Conservation (phyloP, 2,888 invertebrate species). For the Rhamnusium bicolor region DNA sequence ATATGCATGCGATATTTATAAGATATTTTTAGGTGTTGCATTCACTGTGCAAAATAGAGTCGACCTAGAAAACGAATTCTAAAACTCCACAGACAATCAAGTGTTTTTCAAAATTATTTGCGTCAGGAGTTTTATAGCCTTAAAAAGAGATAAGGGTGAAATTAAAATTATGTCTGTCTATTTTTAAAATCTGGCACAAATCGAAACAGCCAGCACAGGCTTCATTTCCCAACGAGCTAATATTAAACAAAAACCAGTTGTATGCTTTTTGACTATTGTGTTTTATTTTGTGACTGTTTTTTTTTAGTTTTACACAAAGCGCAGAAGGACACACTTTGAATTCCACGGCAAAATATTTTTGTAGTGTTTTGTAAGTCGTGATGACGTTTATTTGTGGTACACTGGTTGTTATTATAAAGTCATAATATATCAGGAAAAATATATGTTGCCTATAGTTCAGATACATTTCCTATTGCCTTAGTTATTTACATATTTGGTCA, state of each 20-base stretch:
- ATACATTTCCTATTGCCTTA: no score
- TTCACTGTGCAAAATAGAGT: no score
- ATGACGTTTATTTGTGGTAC: background rate
- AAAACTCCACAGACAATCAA: background rate
- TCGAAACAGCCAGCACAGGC: slow-evolving; percentile 5
- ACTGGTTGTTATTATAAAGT: no score
- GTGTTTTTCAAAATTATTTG: background rate
- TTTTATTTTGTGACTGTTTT: background rate
- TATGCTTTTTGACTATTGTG: slow-evolving; percentile 8
- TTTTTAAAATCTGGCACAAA: slow-evolving; percentile 22
- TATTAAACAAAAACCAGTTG: slow-evolving; percentile 10
- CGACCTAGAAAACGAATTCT: background rate
- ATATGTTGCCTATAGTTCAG: no score
- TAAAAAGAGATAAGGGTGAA: slow-evolving; percentile 28
- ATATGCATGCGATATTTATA: no score
- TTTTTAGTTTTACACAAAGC: background rate
- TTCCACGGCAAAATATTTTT: background rate
- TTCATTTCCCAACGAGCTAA: slow-evolving; percentile 18
- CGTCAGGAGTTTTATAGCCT: slow-evolving; percentile 14
- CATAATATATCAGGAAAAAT: no score
- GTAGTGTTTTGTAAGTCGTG: no score
- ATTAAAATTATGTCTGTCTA: slow-evolving; percentile 18
- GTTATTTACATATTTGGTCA: no score
- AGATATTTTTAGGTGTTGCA: no score
- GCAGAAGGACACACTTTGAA: background rate